A percentile compares a stretch with the other conserved stretches of the same genome.
These are phyloP conservation scores for Cotesia typhae DNA, from an alignment of 1,140 invertebrate species.

Conservation along the genomic window DNA sequence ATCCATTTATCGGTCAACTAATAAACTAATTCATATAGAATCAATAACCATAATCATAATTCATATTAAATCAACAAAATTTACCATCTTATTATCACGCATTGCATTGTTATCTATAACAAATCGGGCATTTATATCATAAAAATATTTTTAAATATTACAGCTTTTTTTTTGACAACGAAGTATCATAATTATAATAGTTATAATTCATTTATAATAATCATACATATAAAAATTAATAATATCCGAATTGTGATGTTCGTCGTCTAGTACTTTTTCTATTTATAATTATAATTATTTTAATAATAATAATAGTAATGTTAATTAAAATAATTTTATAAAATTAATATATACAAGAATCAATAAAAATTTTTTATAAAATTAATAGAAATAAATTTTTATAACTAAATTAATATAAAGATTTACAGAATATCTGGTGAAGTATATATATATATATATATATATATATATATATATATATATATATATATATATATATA, in stretches of 20 bases:
- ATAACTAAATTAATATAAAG: background rate
- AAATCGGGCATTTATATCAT: no score
- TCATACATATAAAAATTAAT: slow-evolving; percentile 22
- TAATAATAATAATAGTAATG: background rate
- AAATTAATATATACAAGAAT: background rate
- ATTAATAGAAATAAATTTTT: slow-evolving; percentile 1
- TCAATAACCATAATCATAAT: background rate
- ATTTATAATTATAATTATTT: background rate
- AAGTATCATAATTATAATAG: slow-evolving; percentile 4
- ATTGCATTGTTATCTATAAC: no score
- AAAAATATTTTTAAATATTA: background rate
- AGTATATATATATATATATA: no score
- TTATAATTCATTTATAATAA: slow-evolving; percentile 16
- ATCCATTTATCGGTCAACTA: no score
- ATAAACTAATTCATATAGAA: background rate
- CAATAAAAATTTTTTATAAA: slow-evolving; percentile 6
- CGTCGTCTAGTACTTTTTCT: slow-evolving; percentile 8
- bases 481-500: no score
- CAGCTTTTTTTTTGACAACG: background rate
- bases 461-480: no score
- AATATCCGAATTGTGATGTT: slow-evolving; percentile 30
- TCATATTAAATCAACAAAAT: background rate
- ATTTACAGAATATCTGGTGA: no score
- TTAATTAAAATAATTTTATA: slow-evolving; percentile 8
- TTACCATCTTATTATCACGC: no score